A percentile compares a stretch with the other conserved stretches of the same genome.
Conservation (phyloP, 2,113 vertebrate species). For the Rafetus swinhoei region DNA sequence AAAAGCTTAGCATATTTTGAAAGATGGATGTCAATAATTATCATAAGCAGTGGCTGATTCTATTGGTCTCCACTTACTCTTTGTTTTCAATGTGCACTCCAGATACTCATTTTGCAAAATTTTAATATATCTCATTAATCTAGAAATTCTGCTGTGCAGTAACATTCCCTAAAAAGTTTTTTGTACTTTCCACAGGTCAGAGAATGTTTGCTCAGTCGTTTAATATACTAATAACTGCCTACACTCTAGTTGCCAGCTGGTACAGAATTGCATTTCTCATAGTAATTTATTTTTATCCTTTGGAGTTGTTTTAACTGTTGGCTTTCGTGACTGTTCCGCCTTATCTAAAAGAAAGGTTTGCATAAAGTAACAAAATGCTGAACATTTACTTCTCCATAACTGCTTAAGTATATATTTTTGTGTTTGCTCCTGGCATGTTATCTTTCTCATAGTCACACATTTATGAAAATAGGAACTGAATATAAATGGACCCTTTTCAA, state of each 20-base stretch:
- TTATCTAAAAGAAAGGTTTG: background rate
- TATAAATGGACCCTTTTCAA: background rate
- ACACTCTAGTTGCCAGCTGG: background rate
- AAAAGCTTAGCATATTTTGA: slow-evolving; percentile 50
- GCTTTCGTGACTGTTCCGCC: background rate
- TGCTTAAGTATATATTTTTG: background rate
- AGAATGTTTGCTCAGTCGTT: background rate
- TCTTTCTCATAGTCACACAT: background rate
- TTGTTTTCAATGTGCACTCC: slow-evolving; percentile 39
- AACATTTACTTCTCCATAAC: background rate
- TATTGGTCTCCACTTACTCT: slow-evolving; percentile 41
- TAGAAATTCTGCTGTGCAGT: background rate
- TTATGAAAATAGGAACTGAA: background rate
- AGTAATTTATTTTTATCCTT: background rate
- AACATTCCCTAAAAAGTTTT: background rate
- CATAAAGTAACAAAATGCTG: background rate
- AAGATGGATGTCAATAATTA: slow-evolving; percentile 68
- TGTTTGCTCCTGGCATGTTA: background rate
- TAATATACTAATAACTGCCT: background rate
- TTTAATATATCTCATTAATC: background rate
- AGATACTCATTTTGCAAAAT: slow-evolving; percentile 14
- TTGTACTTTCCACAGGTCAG: background rate
- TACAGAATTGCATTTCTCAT: background rate
- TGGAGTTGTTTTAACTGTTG: background rate
- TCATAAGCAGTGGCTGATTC: slow-evolving; percentile 55